Evolutionary conservation across 2,888 invertebrate genomes (phyloP), one percentile per base, ranked within the genome.

Genomic region (Dioctria rufipes): DNA sequence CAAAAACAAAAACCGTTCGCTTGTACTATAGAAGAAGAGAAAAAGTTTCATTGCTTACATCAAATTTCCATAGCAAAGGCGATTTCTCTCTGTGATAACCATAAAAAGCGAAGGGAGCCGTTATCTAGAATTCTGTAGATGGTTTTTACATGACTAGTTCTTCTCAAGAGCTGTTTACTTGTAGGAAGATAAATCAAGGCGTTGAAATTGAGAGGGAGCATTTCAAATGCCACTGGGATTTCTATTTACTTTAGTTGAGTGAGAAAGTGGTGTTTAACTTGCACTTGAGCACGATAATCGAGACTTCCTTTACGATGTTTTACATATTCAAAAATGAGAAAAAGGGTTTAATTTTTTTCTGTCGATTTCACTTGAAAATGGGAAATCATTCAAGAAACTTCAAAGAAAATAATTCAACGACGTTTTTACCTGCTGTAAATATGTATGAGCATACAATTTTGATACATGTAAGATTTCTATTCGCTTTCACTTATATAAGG

Each of bases 211-310:
- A 54, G 54, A 25, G 25, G 25, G 25, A 54, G 3, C 54, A 4
- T 54, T 54, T n/a, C 3, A 54, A 54, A 54, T 6, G 6, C n/a
- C 11, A 11, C 11, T 54, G 54, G 11, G 54, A 4, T 1, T n/a
- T 54, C 1, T 1, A 46, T 54, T 54, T 54, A 54, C 54, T 54
- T n/a, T 11, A n/a, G 54, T 54, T 3, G 11, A 54, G 54, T n/a
- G n/a, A 11, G 9, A n/a, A 54, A 54, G 54, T 54, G 54, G n/a
- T 54, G n/a, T 54, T 54, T 54, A 54, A 54, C 54, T 54, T 54
- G n/a, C 3, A 54, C 54, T 54, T 54, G 54, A 54, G 54, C 54
- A 54, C 11, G 54, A 54, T 54, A 54, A 54, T n/a, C 25, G 25
- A 54, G 11, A n/a, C 54, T 4, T 3, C 54, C 11, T 54, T 54